These are phyloP conservation scores for Protobothrops flavoviridis DNA, from an alignment of 2,113 vertebrate genomes.

Conservation along the genomic window DNA sequence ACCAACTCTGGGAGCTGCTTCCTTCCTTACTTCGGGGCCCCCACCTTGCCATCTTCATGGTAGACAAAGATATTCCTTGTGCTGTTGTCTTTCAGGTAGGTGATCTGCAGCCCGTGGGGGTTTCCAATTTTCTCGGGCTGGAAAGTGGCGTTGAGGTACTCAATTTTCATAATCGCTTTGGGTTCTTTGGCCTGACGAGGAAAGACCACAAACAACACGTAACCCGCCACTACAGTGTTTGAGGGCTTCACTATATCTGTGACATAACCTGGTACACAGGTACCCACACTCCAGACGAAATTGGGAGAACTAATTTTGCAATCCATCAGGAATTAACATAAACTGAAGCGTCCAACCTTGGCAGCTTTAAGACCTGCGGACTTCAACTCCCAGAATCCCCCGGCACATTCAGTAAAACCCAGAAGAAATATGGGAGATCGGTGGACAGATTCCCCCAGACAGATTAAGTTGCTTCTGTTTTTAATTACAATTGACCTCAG, in stretches of 20 bases:
- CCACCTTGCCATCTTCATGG: conserved; percentile 95
- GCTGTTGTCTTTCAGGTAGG: conserved; percentile 94
- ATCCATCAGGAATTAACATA: not conserved
- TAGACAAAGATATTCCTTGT: conserved; percentile 96
- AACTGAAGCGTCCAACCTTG: not conserved
- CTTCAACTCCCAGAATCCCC: not conserved
- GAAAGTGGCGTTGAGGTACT: conserved; percentile 89
- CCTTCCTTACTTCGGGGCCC: accelerated
- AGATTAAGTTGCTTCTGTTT: not conserved
- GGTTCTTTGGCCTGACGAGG: conserved; percentile 88
- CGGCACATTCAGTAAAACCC: not conserved
- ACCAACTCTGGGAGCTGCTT: not conserved
- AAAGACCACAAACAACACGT: not conserved
- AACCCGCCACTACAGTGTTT: not conserved
- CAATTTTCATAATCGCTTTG: conserved; percentile 92
- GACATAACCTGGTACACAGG: not conserved
- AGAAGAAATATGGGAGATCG: not conserved
- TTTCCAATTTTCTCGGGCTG: conserved; percentile 91
- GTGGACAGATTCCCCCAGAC: not conserved
- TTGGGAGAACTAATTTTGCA: not conserved
- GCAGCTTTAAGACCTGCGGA: not conserved
- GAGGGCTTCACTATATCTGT: not conserved
- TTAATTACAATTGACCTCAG: not conserved
- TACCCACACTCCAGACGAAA: not conserved
- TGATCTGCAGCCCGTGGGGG: conserved; percentile 90